Evolutionary conservation across 2,797 vertebrate species (phyloP), one percentile per base, ranked within the genome.

Genomic region (Champsocephalus gunnari): DNA sequence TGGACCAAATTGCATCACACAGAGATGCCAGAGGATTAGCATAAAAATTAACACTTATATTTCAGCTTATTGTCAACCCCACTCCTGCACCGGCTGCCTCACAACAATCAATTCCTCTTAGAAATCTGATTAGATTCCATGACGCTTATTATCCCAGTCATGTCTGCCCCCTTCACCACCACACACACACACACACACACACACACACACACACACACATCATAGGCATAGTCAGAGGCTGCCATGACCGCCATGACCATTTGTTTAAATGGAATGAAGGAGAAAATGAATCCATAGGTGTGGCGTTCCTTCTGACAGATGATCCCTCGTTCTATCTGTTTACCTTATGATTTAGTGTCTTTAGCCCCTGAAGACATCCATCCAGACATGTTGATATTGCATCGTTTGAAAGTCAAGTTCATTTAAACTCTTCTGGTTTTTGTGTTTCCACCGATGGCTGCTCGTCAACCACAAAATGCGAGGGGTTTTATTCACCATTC

Each of bases 1-100:
- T 82, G 85, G 87, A 97, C 96, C 97, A 98, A 98, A 98, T 97
- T 97, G 97, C 97, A 97, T 98, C 97, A 98, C 97, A 96, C 95
- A 93, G 96, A 97, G 94, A 95, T 95, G 96, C 96, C 97, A 98
- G 96, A 95, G 96, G 97, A 98, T 99, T 98, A 98, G 97, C 97
- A 99, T 99, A 98, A 99, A 99, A 99, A 99, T 98, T 99, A 99
- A 99, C 97, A 98, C 97, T 99, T 98, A 98, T 97, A 98, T 99
- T 98, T 97, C 96, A 96, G 96, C 96, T 97, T 98, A 98, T 98
- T 99, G 98, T 98, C 97, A 96, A 96, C 96, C 96, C 96, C 96
- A 96, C 96, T 97, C 96, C 95, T 96, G 95, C 97, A 97, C 96
- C 96, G 92, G 90, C 93, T 93, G 93, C 94, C 94, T 93, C 97